A percentile compares a stretch with the other conserved stretches of the same genome.
These are phyloP conservation scores for Crambe crambe DNA, from an alignment of 37 sponge, comb jelly and placozoan species.

Conservation along the genomic window DNA sequence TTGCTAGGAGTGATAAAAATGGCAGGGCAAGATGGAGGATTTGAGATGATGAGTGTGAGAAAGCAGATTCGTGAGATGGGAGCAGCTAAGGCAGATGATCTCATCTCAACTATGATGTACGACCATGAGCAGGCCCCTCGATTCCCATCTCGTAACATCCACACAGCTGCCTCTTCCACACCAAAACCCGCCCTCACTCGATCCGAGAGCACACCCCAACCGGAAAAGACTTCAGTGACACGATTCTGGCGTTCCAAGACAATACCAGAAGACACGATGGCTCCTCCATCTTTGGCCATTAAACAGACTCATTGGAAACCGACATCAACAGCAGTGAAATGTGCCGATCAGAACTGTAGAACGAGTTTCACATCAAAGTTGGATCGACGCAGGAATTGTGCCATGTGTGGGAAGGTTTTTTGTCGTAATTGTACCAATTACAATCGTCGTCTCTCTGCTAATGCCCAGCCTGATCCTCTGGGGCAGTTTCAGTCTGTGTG, in stretches of 20 bases:
- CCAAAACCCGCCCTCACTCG: not conserved
- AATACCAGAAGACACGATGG: not conserved
- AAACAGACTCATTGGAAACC: slow-evolving; percentile 42
- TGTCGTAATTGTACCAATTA: slow-evolving; percentile 38
- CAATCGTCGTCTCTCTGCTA: slow-evolving; percentile 33
- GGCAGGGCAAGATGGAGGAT: not conserved
- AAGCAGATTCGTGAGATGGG: slow-evolving; percentile 12
- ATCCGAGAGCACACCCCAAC: too few species aligned
- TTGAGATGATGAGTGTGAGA: not conserved
- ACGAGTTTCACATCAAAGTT: slow-evolving; percentile 6
- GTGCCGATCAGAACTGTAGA: slow-evolving; percentile 32
- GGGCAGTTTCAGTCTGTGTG: slow-evolving; percentile 49
- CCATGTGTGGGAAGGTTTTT: slow-evolving; percentile 59
- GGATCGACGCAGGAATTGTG: slow-evolving; percentile 36
- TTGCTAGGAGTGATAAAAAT: too few species aligned
- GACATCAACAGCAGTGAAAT: slow-evolving; percentile 14
- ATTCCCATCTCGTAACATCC: not conserved
- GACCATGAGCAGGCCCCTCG: slow-evolving; percentile 27
- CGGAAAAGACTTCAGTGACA: not conserved
- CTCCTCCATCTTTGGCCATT: not conserved
- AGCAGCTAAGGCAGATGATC: not conserved
- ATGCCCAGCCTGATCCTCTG: slow-evolving; percentile 46
- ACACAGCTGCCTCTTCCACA: not conserved
- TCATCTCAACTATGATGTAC: slow-evolving; percentile 13
- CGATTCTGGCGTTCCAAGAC: slow-evolving; percentile 7